phyloP scores from a whole-genome alignment of 1,140 invertebrate species.

The Belonocnema kinseyi region DNA sequence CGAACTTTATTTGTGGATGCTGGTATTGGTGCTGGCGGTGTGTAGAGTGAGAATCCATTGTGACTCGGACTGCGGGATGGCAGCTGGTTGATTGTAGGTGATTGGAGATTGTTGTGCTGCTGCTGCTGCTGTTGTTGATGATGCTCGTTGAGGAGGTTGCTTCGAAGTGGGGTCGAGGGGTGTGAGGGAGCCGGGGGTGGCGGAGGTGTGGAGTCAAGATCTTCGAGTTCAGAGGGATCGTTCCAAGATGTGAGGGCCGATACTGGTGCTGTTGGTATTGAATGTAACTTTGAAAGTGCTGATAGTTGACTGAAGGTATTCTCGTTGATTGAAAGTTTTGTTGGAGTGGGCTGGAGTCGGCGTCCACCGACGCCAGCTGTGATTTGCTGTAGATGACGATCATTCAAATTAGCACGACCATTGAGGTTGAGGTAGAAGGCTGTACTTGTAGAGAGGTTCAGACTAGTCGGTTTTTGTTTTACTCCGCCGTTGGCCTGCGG shows the following conservation, averaged over 20 bases:
- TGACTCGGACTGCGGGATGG: constrained; percentile 67
- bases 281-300: constrained; percentile 51
- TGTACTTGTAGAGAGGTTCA: constrained; percentile 68
- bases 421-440: constrained; percentile 72
- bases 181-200: constrained; percentile 66
- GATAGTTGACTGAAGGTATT: constrained; percentile 46
- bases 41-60: constrained; percentile 78
- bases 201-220: constrained; percentile 67
- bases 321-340: constrained; percentile 50
- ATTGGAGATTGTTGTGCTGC: constrained; percentile 56
- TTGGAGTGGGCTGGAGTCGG: constrained; percentile 59
- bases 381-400: constrained; percentile 71
- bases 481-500: constrained; percentile 72
- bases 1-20: constrained; percentile 74
- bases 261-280: constrained; percentile 62
- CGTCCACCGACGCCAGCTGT: constrained; percentile 58
- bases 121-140: constrained; percentile 46
- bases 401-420: constrained; percentile 69
- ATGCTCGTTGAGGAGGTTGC: constrained; percentile 48
- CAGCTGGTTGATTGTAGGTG: constrained; percentile 59
- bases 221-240: constrained; percentile 63
- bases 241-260: constrained; percentile 63
- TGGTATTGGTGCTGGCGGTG: constrained; percentile 76
- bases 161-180: constrained; percentile 44
- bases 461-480: constrained; percentile 72